Percentiles rank a stretch among this genome's conserved stretches.
These are phyloP conservation scores for Colius striatus DNA, from an alignment of 2,113 vertebrate genomes.

Conservation along the genomic window DNA sequence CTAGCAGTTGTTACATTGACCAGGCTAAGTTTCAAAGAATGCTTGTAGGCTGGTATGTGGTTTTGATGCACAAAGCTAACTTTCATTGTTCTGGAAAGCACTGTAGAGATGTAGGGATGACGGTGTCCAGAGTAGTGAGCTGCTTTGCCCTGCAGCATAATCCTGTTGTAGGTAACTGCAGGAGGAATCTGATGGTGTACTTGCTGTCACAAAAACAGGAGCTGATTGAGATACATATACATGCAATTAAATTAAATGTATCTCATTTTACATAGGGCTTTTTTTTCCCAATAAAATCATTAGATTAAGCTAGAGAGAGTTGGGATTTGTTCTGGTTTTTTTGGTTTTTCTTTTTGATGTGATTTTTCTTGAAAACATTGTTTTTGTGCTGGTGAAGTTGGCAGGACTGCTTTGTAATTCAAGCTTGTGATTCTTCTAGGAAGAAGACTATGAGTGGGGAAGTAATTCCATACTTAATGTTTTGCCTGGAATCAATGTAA, in stretches of 20 bases:
- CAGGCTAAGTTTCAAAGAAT: background rate
- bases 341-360: background rate
- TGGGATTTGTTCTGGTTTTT: background rate
- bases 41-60: background rate
- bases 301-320: background rate
- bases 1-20: background rate
- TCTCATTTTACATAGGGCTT: background rate
- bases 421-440: conserved; percentile 73
- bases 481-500: conserved; percentile 84
- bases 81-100: background rate
- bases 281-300: background rate
- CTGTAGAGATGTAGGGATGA: background rate
- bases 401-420: background rate
- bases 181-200: background rate
- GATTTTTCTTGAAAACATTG: background rate
- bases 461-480: conserved; percentile 87
- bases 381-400: background rate
- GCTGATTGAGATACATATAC: background rate
- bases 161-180: background rate
- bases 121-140: background rate
- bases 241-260: background rate
- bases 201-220: background rate
- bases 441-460: conserved; percentile 97
- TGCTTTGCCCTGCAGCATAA: background rate
- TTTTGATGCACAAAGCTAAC: background rate